Evolutionary conservation across 2,113 vertebrate species (phyloP), one percentile per base, ranked within the genome.

Genomic region (Hassar affinis): DNA sequence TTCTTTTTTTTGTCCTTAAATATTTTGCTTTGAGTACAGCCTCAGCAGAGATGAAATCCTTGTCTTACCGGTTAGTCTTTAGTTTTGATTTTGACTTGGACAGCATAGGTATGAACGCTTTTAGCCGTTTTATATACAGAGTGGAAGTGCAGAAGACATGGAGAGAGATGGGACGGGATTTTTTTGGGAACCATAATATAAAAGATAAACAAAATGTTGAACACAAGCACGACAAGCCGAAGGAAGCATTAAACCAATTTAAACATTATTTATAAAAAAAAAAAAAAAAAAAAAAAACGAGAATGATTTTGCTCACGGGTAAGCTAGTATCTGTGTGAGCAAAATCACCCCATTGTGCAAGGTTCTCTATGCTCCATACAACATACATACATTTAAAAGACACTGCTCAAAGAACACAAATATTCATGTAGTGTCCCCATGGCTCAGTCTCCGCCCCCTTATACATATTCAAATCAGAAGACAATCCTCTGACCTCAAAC

Each of bases 71-170:
- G 47, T 79, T 86, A 86, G 57, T 86, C 86, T 90, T 89, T 87
- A 83, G 92, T 93, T 93, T 92, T 92, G 93, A 92, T 93, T 94
- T 90, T 81, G 92, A 95, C 93, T 92, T 94, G 86, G 93, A 94
- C 93, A 93, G 94, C 94, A 94, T 94, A 94, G 95, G 95, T 93
- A 95, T 93, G 87, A 93, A 88, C 79, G 91, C 90, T 90, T 92
- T 92, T 90, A 91, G 89, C 86, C 87, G 86, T 91, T 86, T 95
- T 93, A 90, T 95, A 94, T 96, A 93, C 94, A 98, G 95, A 96
- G 93, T 92, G 93, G 95, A 95, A 94, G 94, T 93, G 35, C 79
- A 85, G 82, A 82, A 77, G 83, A 77, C 94, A 88, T 74, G 92
- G 93, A 95, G 93, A 95, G 88, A 47, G 61, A 35, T 47, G 87